These are phyloP conservation scores for Pyrrhosoma nymphula DNA, from an alignment of 2,888 invertebrate species.

Conservation along the genomic window DNA sequence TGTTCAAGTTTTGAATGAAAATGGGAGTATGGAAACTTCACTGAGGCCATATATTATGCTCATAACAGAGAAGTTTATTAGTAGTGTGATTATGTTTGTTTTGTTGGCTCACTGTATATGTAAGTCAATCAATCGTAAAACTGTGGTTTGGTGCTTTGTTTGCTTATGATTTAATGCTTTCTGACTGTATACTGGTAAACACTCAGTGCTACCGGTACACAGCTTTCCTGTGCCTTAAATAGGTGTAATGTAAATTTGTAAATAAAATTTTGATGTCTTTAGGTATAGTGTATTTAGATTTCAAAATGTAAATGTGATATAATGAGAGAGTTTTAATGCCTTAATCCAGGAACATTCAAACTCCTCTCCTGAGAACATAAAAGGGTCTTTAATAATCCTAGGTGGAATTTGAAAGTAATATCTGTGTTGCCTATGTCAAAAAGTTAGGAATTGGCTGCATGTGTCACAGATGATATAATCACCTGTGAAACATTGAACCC, in stretches of 20 bases:
- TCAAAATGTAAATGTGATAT: constrained; percentile 60
- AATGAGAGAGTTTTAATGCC: constrained; percentile 17
- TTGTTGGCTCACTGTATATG: neutral
- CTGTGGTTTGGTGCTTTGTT: constrained; percentile 55
- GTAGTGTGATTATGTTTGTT: neutral
- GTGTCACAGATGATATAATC: neutral
- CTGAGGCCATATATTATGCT: neutral
- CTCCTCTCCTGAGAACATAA: neutral
- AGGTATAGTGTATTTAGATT: constrained; percentile 11
- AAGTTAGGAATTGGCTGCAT: neutral
- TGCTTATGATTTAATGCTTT: constrained; percentile 8
- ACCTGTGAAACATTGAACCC: neutral
- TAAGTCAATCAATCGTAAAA: constrained; percentile 9
- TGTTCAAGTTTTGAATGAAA: neutral
- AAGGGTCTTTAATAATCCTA: neutral
- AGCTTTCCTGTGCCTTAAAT: constrained; percentile 56
- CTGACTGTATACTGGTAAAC: neutral
- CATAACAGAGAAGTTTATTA: neutral
- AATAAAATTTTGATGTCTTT: constrained; percentile 47
- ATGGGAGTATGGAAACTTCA: neutral
- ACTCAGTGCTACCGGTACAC: constrained; percentile 30
- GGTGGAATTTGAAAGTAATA: neutral
- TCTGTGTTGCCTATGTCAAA: neutral
- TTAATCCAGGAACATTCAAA: neutral
- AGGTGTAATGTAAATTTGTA: constrained; percentile 66